phyloP scores from a whole-genome alignment of 2,797 vertebrate genomes.

The Discoglossus pictus region DNA sequence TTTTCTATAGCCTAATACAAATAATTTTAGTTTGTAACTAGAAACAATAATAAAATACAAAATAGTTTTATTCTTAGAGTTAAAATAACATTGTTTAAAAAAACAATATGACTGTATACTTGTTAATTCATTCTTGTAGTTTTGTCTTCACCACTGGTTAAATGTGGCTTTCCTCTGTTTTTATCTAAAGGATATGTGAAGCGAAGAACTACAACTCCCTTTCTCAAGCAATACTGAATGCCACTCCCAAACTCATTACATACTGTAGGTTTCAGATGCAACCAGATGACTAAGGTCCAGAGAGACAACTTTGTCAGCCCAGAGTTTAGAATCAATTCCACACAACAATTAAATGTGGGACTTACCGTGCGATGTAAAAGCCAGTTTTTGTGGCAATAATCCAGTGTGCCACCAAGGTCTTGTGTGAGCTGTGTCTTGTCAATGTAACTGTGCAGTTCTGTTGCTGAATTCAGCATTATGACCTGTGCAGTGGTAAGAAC shows the following conservation, averaged over 20 bases:
- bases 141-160: too few relatives aligned
- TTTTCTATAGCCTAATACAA: slow-evolving; percentile 78
- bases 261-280: slow-evolving; percentile 56
- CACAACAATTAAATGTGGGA: slow-evolving; percentile 9
- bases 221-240: slow-evolving; percentile 53
- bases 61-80: slow-evolving; percentile 37
- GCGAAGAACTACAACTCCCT: slow-evolving; percentile 34
- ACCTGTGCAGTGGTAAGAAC: slow-evolving; percentile 69
- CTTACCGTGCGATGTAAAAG: slow-evolving; percentile 89
- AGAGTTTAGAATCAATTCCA: not conserved
- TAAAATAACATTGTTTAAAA: slow-evolving; percentile 16
- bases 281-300: slow-evolving; percentile 62
- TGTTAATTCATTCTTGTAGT: too few relatives aligned
- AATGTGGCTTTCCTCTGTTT: too few relatives aligned
- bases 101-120: too few relatives aligned
- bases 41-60: slow-evolving; percentile 19
- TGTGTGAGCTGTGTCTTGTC: slow-evolving; percentile 90
- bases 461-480: slow-evolving; percentile 96
- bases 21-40: slow-evolving; percentile 34
- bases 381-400: slow-evolving; percentile 95
- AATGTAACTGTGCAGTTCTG: slow-evolving; percentile 92
- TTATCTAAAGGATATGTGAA: too few relatives aligned
- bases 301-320: slow-evolving; percentile 63
- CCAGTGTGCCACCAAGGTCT: slow-evolving; percentile 92
- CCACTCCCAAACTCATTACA: slow-evolving; percentile 62